A percentile compares a stretch with the other conserved stretches of the same genome.
These are phyloP conservation scores for Euura lappo DNA, from an alignment of 1,140 invertebrate species.

Conservation along the genomic window DNA sequence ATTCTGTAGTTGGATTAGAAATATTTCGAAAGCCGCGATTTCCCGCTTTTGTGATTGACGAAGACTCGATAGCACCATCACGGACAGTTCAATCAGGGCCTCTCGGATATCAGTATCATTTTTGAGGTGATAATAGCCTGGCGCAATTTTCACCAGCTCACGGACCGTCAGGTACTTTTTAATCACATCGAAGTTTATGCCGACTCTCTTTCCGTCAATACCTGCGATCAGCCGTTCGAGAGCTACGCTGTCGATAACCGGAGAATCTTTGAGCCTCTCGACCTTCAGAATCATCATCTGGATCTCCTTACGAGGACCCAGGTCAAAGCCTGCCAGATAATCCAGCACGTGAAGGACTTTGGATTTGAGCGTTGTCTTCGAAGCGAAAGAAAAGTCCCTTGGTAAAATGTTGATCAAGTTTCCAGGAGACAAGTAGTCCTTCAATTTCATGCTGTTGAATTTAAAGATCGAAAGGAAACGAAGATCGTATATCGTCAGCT, in stretches of 20 bases:
- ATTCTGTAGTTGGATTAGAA: no score
- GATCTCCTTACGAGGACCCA: conserved; percentile 14
- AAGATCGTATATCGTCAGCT: neutral
- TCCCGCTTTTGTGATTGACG: neutral
- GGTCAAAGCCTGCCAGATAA: neutral
- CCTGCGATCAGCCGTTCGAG: conserved; percentile 9
- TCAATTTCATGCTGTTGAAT: neutral
- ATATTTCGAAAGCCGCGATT: neutral
- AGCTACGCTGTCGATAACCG: conserved; percentile 14
- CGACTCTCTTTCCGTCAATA: conserved; percentile 9
- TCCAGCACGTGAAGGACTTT: conserved; percentile 20
- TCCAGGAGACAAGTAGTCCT: neutral
- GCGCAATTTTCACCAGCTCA: conserved; percentile 16
- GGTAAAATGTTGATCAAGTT: conserved; percentile 17
- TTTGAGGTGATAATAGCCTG: conserved; percentile 17
- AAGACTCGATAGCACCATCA: no score
- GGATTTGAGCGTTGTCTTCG: conserved; percentile 15
- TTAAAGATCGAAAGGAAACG: neutral
- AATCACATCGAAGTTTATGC: neutral
- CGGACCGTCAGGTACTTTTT: conserved; percentile 15
- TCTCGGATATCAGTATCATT: no score
- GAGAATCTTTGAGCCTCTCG: conserved; percentile 16
- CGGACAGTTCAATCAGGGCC: no score
- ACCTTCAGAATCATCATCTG: conserved; percentile 12
- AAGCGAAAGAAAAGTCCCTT: conserved; percentile 12